A percentile compares a stretch with the other conserved stretches of the same genome.
Conservation (phyloP, 2,888 invertebrate species). For the Tiphia femorata region DNA sequence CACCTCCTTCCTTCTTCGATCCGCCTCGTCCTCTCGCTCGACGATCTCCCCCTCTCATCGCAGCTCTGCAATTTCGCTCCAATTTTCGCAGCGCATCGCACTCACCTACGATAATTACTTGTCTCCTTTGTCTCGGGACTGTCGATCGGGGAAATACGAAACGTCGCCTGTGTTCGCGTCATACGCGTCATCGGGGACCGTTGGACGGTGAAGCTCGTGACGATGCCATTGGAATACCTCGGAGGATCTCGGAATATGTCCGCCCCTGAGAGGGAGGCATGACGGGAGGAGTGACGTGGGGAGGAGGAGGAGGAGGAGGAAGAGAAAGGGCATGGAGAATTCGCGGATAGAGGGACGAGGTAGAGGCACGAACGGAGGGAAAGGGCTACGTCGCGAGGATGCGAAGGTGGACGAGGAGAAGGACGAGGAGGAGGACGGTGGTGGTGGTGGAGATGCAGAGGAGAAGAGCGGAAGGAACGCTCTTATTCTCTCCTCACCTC, state of each 20-base stretch:
- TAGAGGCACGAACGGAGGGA: background rate
- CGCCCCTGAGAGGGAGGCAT: conserved; percentile 25
- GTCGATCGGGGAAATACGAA: no score
- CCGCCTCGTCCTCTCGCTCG: background rate
- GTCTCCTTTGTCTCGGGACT: no score
- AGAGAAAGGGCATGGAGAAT: conserved; percentile 1
- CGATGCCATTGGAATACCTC: conserved; percentile 43
- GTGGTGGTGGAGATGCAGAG: background rate
- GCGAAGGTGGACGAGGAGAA: conserved; percentile 3
- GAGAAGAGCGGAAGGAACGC: conserved; percentile 41
- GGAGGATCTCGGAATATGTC: conserved; percentile 21
- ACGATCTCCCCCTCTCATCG: background rate
- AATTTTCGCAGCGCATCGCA: conserved; percentile 1
- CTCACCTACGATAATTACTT: no score
- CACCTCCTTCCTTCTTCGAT: background rate
- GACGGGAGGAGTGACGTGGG: background rate
- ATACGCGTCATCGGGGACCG: no score
- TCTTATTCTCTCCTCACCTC: conserved; percentile 12
- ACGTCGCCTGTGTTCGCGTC: no score
- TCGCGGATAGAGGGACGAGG: background rate
- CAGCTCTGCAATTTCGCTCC: background rate
- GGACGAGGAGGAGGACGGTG: background rate
- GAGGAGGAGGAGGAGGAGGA: conserved; percentile 19
- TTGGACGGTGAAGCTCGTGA: no score
- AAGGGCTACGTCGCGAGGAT: no score